Evolutionary conservation across 2,113 vertebrate species (phyloP).

Genomic region (Plecotus auritus): DNA sequence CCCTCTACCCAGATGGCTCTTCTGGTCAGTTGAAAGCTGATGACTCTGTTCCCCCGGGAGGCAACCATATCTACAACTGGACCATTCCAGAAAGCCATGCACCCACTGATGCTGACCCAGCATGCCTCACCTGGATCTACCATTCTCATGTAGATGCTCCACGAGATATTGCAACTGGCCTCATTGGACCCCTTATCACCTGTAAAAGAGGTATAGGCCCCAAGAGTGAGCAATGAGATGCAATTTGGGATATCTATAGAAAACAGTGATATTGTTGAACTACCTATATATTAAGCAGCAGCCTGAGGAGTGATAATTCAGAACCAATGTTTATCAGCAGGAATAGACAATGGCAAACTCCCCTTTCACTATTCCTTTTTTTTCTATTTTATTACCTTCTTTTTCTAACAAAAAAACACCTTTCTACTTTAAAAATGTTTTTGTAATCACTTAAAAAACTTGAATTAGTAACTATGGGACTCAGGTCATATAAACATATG

Average conservation of each 20-base stretch:
- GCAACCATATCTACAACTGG: conserved; percentile 82
- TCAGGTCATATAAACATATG: background rate
- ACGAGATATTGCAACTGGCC: conserved; percentile 83
- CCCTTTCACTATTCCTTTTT: background rate
- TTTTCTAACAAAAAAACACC: background rate
- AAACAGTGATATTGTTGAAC: background rate
- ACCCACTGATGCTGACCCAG: conserved; percentile 81
- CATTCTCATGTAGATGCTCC: conserved; percentile 86
- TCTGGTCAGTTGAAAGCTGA: conserved; percentile 80
- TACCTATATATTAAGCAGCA: background rate
- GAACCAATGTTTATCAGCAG: background rate
- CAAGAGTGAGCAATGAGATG: background rate
- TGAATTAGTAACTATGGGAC: background rate
- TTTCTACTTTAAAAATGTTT: background rate
- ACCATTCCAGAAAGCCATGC: conserved; percentile 81
- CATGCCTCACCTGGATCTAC: conserved; percentile 85
- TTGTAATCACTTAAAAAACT: background rate
- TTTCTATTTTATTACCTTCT: background rate
- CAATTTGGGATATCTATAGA: background rate
- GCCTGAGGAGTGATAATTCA: background rate
- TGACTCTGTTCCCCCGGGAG: conserved; percentile 81
- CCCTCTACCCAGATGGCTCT: conserved; percentile 83
- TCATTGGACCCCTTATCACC: conserved; percentile 83
- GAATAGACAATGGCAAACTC: background rate
- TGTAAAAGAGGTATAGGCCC: conserved; percentile 80